A percentile compares a stretch with the other conserved stretches of the same genome.
These are phyloP conservation scores for Drosophila algonquin DNA, from an alignment of 2,888 invertebrate species.

Conservation along the genomic window DNA sequence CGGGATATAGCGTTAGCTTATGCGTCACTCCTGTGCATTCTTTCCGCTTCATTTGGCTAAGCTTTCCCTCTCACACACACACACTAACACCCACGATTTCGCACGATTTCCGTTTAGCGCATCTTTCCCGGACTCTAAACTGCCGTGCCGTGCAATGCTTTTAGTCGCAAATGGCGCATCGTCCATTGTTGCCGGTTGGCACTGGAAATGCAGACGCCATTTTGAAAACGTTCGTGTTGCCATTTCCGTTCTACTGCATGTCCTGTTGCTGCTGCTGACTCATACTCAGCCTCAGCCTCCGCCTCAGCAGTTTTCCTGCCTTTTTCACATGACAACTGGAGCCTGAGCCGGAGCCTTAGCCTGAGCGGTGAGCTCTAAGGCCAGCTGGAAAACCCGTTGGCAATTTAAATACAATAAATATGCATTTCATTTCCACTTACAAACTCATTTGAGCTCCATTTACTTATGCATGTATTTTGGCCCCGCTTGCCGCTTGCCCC, in stretches of 20 bases:
- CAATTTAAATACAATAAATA: conserved; percentile 78
- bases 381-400: conserved; percentile 37
- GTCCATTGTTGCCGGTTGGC: conserved; percentile 57
- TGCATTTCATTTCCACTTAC: conserved; percentile 77
- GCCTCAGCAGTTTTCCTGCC: not conserved
- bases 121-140: conserved; percentile 49
- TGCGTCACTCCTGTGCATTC: conserved; percentile 34
- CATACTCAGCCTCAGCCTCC: conserved; percentile 8
- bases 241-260: conserved; percentile 67
- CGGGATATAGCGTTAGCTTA: conserved; percentile 17
- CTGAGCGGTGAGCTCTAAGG: conserved; percentile 4
- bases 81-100: not conserved
- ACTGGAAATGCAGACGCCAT: conserved; percentile 66
- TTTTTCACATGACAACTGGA: conserved; percentile 32
- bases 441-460: conserved; percentile 73
- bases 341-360: not conserved
- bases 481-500: not conserved
- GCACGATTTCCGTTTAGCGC: conserved; percentile 68
- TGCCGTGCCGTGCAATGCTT: conserved; percentile 50
- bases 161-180: conserved; percentile 51
- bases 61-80: conserved; percentile 19
- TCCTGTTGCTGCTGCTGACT: conserved; percentile 40
- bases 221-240: conserved; percentile 57
- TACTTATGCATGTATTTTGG: conserved; percentile 68
- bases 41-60: conserved; percentile 64